Evolutionary conservation across 2,888 invertebrate genomes (phyloP), one percentile per base, ranked within the genome.

Genomic region (Aethes cnicana): DNA sequence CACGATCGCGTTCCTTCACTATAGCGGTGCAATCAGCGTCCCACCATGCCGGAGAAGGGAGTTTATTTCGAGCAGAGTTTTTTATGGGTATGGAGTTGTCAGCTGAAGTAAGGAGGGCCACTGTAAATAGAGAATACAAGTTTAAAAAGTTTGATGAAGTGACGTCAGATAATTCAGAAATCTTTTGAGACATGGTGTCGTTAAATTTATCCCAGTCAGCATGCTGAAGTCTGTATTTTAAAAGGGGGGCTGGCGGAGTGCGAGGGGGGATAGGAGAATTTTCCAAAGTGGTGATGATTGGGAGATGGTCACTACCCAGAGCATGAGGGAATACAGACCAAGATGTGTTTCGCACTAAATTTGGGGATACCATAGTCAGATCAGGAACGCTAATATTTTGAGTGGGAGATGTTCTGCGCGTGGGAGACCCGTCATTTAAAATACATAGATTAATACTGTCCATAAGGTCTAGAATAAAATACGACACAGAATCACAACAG

Each of bases 381-480:
- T 56, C 56, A 1, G 46, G 37, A 2, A 42, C 42, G 14, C 41
- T 30, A 3, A 33, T 42, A 11, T 49, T 55, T 23, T 55, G 43
- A 17, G 11, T n/a, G 9, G 53, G 54, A 9, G 16, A 17, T 1
- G 39, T 30, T 16, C 48, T 46, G 3, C 50, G 33, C 3, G 56
- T 56, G 3, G 53, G 47, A 1, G 43, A 28, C 2, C 47, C 33
- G 12, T 53, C 50, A 48, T 57, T 53, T 3, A 58, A 23, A 7
- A 58, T 4, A 6, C 50, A 50, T 2, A 50, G 20, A 8, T 50
- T 48, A 1, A 25, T 5, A 8, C 39, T 35, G 36, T 53, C 50
- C 43, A 46, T n/a, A 5, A 58, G 6, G 1, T 50, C 53, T 4
- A 53, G 6, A 6, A 44, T 42, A 9, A 5, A 18, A 3, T 26